Conservation (phyloP, 1,140 invertebrate genomes). For the Branchinecta lindahli region DNA sequence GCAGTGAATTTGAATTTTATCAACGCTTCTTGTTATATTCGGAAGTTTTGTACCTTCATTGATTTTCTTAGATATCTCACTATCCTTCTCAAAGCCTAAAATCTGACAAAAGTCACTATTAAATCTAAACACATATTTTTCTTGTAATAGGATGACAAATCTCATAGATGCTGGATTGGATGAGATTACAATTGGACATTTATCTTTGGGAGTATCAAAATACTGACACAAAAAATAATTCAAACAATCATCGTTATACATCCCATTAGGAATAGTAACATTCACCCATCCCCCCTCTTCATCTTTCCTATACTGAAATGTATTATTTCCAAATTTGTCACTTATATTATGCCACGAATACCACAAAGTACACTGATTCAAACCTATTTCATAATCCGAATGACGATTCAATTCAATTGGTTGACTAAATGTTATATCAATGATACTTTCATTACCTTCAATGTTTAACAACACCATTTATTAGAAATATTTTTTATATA, state of each 20-base stretch:
- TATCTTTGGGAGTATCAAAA: background rate
- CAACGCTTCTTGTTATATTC: background rate
- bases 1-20: background rate
- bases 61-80: background rate
- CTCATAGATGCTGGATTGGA: conserved; percentile 1
- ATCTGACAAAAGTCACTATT: background rate
- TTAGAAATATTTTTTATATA: too few relatives aligned
- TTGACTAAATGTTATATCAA: too few relatives aligned
- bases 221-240: conserved; percentile 4
- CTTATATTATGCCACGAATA: conserved; percentile 6
- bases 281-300: background rate
- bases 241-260: conserved; percentile 1
- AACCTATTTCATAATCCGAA: background rate
- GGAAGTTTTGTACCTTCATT: conserved; percentile 6
- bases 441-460: too few relatives aligned
- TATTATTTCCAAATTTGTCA: conserved; percentile 3
- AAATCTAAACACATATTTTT: background rate
- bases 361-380: background rate
- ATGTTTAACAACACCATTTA: too few relatives aligned
- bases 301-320: background rate
- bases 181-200: background rate
- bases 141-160: background rate
- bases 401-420: too few relatives aligned
- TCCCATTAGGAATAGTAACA: background rate
- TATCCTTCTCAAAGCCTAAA: background rate